Conservation (phyloP, 2,113 vertebrate species). For the Emberiza fucata region DNA sequence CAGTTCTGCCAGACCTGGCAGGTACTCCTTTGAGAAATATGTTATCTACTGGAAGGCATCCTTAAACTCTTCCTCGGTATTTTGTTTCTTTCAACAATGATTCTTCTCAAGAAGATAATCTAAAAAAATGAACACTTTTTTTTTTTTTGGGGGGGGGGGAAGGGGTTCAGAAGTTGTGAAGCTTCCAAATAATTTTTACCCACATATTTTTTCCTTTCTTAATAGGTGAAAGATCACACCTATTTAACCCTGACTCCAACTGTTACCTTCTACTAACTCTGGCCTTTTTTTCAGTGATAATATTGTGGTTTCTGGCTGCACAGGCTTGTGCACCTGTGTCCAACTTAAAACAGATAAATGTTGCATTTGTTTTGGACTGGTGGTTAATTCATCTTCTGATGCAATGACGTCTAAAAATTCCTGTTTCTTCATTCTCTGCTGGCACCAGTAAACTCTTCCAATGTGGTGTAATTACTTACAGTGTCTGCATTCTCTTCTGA, state of each 20-base stretch:
- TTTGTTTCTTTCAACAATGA: background rate
- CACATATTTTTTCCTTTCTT: background rate
- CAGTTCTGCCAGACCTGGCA: background rate
- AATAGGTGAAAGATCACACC: background rate
- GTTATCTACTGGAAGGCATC: background rate
- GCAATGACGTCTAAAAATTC: background rate
- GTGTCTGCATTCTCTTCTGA: background rate
- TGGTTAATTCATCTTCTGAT: conserved; percentile 12
- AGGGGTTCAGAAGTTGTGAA: background rate
- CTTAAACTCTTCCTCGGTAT: background rate
- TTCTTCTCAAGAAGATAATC: background rate
- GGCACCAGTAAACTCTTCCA: background rate
- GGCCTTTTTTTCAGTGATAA: background rate
- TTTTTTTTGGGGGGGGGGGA: too few species aligned
- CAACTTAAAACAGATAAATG: background rate
- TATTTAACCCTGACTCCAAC: background rate
- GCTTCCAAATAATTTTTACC: background rate
- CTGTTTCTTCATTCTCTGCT: background rate
- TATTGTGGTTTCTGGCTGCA: background rate
- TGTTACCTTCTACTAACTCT: background rate
- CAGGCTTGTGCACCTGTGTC: background rate
- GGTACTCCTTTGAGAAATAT: background rate
- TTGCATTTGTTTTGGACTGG: background rate
- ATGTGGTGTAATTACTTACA: background rate
- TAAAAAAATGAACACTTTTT: background rate